These are phyloP conservation scores for Charadrius vociferus DNA, from an alignment of 2,113 vertebrate genomes.

Conservation along the genomic window DNA sequence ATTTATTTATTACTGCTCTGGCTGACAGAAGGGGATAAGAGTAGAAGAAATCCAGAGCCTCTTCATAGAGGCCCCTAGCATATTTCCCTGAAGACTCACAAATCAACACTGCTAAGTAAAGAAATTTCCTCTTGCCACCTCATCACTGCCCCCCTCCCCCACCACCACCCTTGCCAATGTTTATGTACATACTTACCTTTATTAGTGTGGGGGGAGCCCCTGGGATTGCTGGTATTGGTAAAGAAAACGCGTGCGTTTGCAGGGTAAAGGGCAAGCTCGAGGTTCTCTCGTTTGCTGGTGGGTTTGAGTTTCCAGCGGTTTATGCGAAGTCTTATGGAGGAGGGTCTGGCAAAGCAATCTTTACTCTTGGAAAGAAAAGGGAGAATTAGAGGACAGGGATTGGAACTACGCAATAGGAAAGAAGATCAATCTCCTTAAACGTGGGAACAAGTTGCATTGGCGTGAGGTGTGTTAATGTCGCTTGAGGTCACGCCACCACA, in stretches of 20 bases:
- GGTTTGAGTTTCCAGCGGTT: neutral
- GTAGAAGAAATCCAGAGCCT: neutral
- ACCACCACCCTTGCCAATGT: neutral
- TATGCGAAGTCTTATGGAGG: neutral
- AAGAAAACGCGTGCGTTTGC: neutral
- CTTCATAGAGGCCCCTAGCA: neutral
- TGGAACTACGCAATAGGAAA: neutral
- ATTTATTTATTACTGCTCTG: neutral
- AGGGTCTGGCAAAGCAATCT: neutral
- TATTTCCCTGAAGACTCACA: conserved; percentile 18
- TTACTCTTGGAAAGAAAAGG: neutral
- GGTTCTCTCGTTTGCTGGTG: neutral
- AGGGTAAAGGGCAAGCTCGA: neutral
- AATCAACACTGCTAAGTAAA: conserved; percentile 18
- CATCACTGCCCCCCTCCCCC: neutral
- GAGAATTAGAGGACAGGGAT: neutral
- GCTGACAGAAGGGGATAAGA: neutral
- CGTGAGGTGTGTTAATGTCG: neutral
- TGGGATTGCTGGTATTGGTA: neutral
- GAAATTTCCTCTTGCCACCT: conserved; percentile 43
- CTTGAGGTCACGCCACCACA: neutral
- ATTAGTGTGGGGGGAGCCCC: neutral
- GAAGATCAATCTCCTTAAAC: neutral
- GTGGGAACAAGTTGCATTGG: neutral
- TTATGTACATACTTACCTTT: neutral